Base-by-base conservation (phyloP, 2,888 invertebrate species). In the Drosophila subquinaria region DNA sequence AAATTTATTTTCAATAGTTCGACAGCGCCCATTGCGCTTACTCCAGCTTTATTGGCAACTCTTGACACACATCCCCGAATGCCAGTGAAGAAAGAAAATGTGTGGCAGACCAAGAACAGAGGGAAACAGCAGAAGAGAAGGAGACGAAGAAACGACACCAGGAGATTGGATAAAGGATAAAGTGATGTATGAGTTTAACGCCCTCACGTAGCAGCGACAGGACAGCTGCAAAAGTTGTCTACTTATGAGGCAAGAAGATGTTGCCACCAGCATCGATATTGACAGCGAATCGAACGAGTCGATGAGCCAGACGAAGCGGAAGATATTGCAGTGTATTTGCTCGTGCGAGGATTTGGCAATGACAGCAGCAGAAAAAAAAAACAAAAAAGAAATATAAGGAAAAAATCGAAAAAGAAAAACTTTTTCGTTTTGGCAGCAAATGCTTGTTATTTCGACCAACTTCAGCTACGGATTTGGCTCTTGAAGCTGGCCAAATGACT, bases 181-280 rank as follows among this genome's bases (percentile, higher is more conserved):
- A 89, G 90, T 91, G 89, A 90, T 88, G 88, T 82, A 91, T 90
- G 89, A 82, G 91, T 90, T 89, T 90, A 90, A 90, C 82, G 90
- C 89, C 89, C 90, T 88, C 89, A 83, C 89, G 87, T 87, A 81
- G 67, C 57, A 61, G 67, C 69, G 67, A 61, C 82, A 79, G 70
- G 74, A 75, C 78, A 74, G 69, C 65, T 69, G 69, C 72, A 73
- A 89, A 89, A 83, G 68, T 83, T 83, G 76, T 89, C 88, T 83
- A 72, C 89, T 86, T 88, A 88, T 86, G 83, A 82, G 77, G 69
- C 90, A 67, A 48, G 75, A 90, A 86, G 74, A 82, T 89, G 87
- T 86, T 90, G 84, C 73, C 73, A 61, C 51, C 38, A 55, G 36
- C 50, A 59, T 43, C 35, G 40, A 40, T 23, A 57, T 57, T 57